Base-by-base conservation (phyloP, 2,888 invertebrate species). In the Drosophila monieri region DNA sequence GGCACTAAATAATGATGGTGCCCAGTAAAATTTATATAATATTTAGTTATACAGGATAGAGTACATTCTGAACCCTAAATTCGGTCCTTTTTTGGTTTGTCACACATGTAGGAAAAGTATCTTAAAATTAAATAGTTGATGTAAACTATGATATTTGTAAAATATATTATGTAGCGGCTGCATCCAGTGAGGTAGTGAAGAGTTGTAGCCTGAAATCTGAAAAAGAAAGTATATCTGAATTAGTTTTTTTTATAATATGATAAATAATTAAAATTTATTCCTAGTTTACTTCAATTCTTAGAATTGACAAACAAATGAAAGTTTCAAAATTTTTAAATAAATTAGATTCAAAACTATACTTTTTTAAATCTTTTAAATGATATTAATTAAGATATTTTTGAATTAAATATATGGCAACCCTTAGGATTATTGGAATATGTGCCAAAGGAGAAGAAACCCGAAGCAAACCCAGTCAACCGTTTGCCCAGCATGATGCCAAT, bases 111-210 rank as follows among this genome's bases (percentile, higher is more conserved):
- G 35, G 48, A 61, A 47, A 23, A 1, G 32, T 18, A 6, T 44
- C 43, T 15, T 23, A 37, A 27, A 5, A n/a, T 35, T 39, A 39
- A 14, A 44, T 44, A 18, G 32, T 56, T 27, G 12, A 27, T 27
- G 27, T 27, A 14, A 18, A 54, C n/a, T 41, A 46, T 18, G 18
- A 18, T 15, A 10, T 18, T 39, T 32, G 9, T 49, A 18, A 25
- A 67, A 25, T 32, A 37, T 25, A 25, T 32, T 25, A 32, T 32
- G 27, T 25, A 41, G 10, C 10, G 27, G 47, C 35, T 39, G 12
- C 25, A 25, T 65, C 41, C 39, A 30, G 37, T 48, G 71, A 68
- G 60, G 58, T 67, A 51, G 49, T 49, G 44, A 25, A 10, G 21
- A 43, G 35, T 37, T 14, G 3, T 9, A 21, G 30, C 10, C 23